Evolutionary conservation across 2,888 invertebrate genomes (phyloP).

Genomic region (Tipula helvola): DNA sequence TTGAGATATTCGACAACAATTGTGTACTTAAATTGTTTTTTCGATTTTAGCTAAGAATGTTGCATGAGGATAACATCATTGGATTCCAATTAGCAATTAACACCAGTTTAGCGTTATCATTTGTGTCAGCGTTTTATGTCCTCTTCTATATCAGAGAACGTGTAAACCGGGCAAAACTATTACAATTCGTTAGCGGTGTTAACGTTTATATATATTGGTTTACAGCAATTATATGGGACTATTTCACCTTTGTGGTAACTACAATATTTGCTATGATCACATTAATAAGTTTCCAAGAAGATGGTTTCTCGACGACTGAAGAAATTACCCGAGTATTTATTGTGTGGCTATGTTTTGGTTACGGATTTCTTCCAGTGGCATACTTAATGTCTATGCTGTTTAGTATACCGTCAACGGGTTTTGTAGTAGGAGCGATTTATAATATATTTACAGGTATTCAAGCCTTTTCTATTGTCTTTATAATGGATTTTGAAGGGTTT

Average conservation of each 20-base stretch:
- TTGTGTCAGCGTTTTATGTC: conserved; percentile 48
- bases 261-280: conserved; percentile 49
- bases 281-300: conserved; percentile 51
- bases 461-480: not conserved
- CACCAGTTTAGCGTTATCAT: conserved; percentile 56
- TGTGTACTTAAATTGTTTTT: not conserved
- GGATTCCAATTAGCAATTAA: conserved; percentile 49
- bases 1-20: conserved; percentile 6
- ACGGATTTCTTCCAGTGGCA: conserved; percentile 56
- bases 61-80: conserved; percentile 27
- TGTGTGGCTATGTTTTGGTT: conserved; percentile 42
- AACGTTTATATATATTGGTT: conserved; percentile 56
- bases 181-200: conserved; percentile 61
- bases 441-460: conserved; percentile 54
- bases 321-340: conserved; percentile 21
- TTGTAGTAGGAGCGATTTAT: conserved; percentile 56
- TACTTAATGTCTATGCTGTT: conserved; percentile 60
- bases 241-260: conserved; percentile 50
- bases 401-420: conserved; percentile 59
- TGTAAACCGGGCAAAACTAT: conserved; percentile 50
- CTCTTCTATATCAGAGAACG: conserved; percentile 53
- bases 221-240: conserved; percentile 44
- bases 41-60: not conserved
- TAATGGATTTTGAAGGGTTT: not conserved
- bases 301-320: conserved; percentile 33